Base-by-base conservation (phyloP, 2,797 vertebrate species). In the Poecilia gillii region DNA sequence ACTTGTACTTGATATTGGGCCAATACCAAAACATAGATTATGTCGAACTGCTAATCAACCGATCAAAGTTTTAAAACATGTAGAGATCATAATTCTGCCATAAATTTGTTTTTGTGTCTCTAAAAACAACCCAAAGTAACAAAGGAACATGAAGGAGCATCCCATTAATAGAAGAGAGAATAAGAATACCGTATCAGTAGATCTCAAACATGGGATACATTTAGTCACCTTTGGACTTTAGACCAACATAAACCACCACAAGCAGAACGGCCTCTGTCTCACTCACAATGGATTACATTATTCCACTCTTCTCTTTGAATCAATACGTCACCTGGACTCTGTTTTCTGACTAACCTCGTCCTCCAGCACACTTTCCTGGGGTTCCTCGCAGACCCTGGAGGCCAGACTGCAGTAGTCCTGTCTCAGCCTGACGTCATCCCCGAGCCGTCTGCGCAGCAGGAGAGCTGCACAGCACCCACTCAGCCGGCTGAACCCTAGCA, bases 391-490 rank as follows among this genome's bases (percentile, higher is more conserved):
- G 81, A 57, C 74, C 0, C 66, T 68, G 7, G 55, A 18, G 4
- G 90, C 85, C 90, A 88, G 7, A 0, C 84, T 88, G 73, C 91
- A 88, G 0, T 85, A 85, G 0, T 25, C 47, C 12, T 5, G 88
- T 64, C 90, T 90, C 51, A 91, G 85, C 75, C 74, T 84, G 59
- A 75, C 41, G 12, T 82, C 81, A 2, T 82, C 87, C 9, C 68
- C 82, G 20, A 53, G 73, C 5, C 73, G 57, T 16, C 41, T 46
- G 3, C 55, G 23, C 45, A 89, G 39, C 79, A 91, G 80, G 3
- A 91, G 92, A 0, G 46, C 84, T 25, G 92, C 3, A 85, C 93
- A 95, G 83, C 93, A 94, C 51, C 77, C 84, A 4, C 82, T 83
- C 73, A 12, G 2, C 76, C 4, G 41, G 71, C 89, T 93, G 77